Conservation (phyloP, 2,888 invertebrate genomes). For the Drosophila bunnanda region DNA sequence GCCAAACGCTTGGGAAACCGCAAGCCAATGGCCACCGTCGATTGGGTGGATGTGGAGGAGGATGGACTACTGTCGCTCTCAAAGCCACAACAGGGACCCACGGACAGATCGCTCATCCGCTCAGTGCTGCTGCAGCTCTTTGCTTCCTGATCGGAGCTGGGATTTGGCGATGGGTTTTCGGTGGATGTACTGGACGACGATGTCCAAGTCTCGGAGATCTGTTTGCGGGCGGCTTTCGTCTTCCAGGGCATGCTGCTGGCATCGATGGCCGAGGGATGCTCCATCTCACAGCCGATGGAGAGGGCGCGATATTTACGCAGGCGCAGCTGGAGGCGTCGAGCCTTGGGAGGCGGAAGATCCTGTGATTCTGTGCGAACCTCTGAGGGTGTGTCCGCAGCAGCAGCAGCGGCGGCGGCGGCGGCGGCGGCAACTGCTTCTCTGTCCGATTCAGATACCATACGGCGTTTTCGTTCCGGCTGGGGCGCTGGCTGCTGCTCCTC, state of each 20-base stretch:
- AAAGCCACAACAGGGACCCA: constrained; percentile 57
- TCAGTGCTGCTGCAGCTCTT: constrained; percentile 44
- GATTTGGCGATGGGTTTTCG: constrained; percentile 1
- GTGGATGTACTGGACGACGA: constrained; percentile 27
- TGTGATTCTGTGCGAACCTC: constrained; percentile 28
- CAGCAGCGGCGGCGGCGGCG: background rate
- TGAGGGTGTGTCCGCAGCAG: constrained; percentile 11
- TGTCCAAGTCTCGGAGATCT: constrained; percentile 48
- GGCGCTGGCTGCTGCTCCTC: constrained; percentile 15
- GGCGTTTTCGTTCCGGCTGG: constrained; percentile 58
- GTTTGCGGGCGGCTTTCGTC: constrained; percentile 75
- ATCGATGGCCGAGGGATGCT: constrained; percentile 7
- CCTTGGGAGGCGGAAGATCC: constrained; percentile 25
- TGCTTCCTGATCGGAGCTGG: background rate
- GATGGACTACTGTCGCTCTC: constrained; percentile 46
- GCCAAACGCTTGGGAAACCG: constrained; percentile 43
- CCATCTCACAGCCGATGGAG: constrained; percentile 28
- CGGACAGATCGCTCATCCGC: constrained; percentile 62
- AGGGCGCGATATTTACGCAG: constrained; percentile 34
- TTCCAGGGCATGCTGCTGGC: constrained; percentile 61
- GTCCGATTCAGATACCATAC: constrained; percentile 32
- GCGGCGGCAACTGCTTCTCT: background rate
- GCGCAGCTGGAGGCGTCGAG: constrained; percentile 18
- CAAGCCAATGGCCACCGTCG: background rate
- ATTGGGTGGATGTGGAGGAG: constrained; percentile 19